Evolutionary conservation across 1,140 invertebrate genomes (phyloP).

Genomic region (Diorhabda sublineata): DNA sequence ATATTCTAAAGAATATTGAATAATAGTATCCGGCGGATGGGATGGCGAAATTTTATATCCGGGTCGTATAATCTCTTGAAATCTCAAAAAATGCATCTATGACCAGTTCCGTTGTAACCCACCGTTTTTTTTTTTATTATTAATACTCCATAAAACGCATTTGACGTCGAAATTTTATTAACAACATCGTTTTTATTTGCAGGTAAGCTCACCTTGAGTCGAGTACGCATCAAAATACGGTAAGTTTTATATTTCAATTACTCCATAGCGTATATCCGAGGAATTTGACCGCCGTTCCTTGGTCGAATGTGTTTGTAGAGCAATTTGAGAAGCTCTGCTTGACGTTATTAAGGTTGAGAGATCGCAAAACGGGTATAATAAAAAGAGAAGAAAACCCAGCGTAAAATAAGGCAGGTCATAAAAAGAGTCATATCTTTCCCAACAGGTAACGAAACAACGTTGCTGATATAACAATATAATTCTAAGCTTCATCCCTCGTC

Average conservation of each 20-base stretch:
- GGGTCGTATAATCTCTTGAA: conserved; percentile 8
- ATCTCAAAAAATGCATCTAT: conserved; percentile 4
- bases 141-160: conserved; percentile 14
- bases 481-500: conserved; percentile 3
- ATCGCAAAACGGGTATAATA: conserved; percentile 14
- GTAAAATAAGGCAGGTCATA: conserved; percentile 20
- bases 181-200: conserved; percentile 17
- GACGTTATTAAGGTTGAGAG: conserved; percentile 18
- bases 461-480: conserved; percentile 15
- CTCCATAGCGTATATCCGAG: conserved; percentile 13
- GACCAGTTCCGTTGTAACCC: conserved; percentile 6
- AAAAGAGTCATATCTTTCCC: conserved; percentile 20
- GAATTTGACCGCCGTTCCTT: conserved; percentile 14
- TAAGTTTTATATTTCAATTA: conserved; percentile 24
- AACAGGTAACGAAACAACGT: conserved; percentile 19
- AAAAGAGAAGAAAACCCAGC: conserved; percentile 10
- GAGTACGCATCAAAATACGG: conserved; percentile 12
- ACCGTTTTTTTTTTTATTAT: conserved; percentile 13
- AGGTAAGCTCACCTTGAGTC: conserved; percentile 14
- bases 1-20: neutral
- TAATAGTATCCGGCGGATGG: neutral
- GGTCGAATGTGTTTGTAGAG: conserved; percentile 19
- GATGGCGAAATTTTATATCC: neutral
- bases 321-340: conserved; percentile 21
- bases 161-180: conserved; percentile 15